Evolutionary conservation across 2,888 invertebrate species (phyloP), one percentile per base, ranked within the genome.

Genomic region (Melinaea marsaeus): DNA sequence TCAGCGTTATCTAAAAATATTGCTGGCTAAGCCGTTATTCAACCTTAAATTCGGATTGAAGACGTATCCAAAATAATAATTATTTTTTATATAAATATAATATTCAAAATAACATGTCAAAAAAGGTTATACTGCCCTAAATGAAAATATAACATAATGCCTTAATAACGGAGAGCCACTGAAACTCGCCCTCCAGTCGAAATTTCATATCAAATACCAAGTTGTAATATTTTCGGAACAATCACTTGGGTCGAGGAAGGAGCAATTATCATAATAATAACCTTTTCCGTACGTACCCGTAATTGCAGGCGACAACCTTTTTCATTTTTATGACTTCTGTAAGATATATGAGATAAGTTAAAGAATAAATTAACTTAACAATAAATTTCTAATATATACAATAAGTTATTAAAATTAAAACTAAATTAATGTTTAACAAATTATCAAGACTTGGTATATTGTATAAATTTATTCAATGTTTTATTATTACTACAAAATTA

Each of bases 251-350:
- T 51, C 56, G 54, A 63, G 62, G 57, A 65, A 65, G 48, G 54
- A 64, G 60, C 64, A 63, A 66, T 68, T 66, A 64, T 57, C 57
- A 58, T 64, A 57, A 68, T 63, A 66, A 68, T 66, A 66, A 66
- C 58, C 61, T 63, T 45, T 62, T 58, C 63, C 60, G 55, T 62
- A 57, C 54, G 47, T 59, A 58, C 34, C 45, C 60, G 59, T 65
- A 62, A 62, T 65, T 64, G 61, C 55, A 56, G 55, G 61, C 34
- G 33, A 57, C 59, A 59, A 42, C 48, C 57, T 32, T 61, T 57
- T 57, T 58, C 61, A 46, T 64, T 64, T 57, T 64, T 64, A 64
- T 47, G 64, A 64, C 58, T 61, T 55, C 47, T 58, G 22, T 51
- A 9, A 51, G 51, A 51, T 51, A 32, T 51, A 51, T 51, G 51